Conservation (phyloP, 2,797 vertebrate genomes). For the Alca torda region DNA sequence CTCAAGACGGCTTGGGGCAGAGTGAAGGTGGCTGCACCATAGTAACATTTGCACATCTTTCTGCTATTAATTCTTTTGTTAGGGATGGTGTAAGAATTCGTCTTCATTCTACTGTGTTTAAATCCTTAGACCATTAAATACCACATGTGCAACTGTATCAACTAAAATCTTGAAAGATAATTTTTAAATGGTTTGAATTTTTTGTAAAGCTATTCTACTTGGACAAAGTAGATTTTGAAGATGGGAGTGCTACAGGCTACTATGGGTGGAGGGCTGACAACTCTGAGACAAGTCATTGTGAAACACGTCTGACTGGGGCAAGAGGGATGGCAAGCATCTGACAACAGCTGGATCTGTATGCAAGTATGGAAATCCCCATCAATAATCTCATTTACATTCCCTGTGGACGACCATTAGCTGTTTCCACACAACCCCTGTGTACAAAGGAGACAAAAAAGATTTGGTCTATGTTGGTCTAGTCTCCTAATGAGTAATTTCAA, state of each 20-base stretch:
- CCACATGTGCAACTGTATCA: fast-evolving
- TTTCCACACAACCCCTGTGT: neutral
- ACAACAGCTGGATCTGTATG: neutral
- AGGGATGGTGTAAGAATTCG: fast-evolving
- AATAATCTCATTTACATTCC: neutral
- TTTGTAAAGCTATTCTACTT: neutral
- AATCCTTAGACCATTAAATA: neutral
- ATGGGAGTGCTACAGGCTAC: neutral
- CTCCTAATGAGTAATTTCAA: neutral
- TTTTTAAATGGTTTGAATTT: neutral
- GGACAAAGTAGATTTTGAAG: neutral
- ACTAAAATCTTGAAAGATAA: neutral
- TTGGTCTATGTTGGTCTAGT: neutral
- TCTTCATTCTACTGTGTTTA: neutral
- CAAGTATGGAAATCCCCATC: neutral
- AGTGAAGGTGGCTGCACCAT: fast-evolving
- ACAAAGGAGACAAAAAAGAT: neutral
- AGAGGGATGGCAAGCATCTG: neutral
- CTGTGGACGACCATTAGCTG: neutral
- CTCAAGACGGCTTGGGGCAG: neutral
- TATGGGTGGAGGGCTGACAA: neutral
- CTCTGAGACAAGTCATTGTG: neutral
- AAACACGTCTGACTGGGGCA: neutral
- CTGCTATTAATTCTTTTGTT: neutral
- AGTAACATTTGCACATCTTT: neutral